phyloP scores from a whole-genome alignment of 2,113 vertebrate species.

The Neotoma lepida region DNA sequence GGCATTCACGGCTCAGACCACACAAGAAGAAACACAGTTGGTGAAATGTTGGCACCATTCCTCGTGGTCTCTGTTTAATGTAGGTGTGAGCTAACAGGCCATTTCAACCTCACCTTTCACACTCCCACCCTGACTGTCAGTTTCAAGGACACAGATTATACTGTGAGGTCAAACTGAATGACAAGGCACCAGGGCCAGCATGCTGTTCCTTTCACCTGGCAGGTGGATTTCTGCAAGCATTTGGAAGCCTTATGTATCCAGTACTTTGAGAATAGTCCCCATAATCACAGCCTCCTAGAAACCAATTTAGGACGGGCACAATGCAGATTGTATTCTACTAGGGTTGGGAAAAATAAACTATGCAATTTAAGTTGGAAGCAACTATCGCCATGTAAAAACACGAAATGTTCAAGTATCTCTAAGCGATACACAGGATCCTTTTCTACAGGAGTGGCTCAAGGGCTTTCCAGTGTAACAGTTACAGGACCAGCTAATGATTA shows the following conservation, averaged over 20 bases:
- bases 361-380: constrained; percentile 81
- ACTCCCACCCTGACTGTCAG: constrained; percentile 56
- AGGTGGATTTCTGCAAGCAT: constrained; percentile 77
- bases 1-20: constrained; percentile 87
- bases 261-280: constrained; percentile 80
- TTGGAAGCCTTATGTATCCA: constrained; percentile 78
- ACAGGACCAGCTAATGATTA: neutral
- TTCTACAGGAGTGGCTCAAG: neutral
- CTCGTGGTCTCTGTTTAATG: constrained; percentile 78
- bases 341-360: constrained; percentile 85
- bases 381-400: neutral
- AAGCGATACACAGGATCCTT: neutral
- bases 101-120: constrained; percentile 61
- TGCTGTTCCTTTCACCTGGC: constrained; percentile 80
- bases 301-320: constrained; percentile 79
- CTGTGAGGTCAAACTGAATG: constrained; percentile 66
- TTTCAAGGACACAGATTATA: constrained; percentile 62
- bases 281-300: constrained; percentile 80
- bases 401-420: neutral
- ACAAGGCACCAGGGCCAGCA: constrained; percentile 73
- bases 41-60: constrained; percentile 79
- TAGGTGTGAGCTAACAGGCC: constrained; percentile 79
- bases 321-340: constrained; percentile 80
- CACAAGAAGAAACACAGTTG: constrained; percentile 82
- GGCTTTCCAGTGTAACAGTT: neutral